Conservation (phyloP, 2,888 invertebrate genomes). For the Hypolimnas misippus region DNA sequence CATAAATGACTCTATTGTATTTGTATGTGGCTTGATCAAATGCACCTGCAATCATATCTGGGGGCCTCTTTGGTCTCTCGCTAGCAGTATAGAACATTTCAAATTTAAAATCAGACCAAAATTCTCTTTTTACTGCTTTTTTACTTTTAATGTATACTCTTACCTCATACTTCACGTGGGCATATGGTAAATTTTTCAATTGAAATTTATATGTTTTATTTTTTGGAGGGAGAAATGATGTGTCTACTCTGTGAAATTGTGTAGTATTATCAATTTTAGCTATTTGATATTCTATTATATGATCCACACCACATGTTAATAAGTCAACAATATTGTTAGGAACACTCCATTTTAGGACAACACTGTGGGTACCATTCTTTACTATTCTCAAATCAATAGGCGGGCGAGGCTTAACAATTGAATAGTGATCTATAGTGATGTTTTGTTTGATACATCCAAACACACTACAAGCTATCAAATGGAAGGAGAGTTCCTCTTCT, state of each 20-base stretch:
- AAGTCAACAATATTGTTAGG: conserved; percentile 67
- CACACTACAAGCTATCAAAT: conserved; percentile 84
- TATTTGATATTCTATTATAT: conserved; percentile 77
- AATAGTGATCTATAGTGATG: conserved; percentile 85
- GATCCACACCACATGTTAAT: conserved; percentile 63
- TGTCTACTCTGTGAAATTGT: conserved; percentile 70
- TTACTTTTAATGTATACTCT: conserved; percentile 87
- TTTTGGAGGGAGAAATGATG: conserved; percentile 58
- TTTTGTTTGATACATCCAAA: conserved; percentile 82
- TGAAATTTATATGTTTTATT: conserved; percentile 69
- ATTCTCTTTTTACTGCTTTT: conserved; percentile 78
- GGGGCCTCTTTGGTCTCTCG: conserved; percentile 86
- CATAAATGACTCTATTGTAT: conserved; percentile 84
- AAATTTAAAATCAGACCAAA: conserved; percentile 89
- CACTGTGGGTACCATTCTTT: conserved; percentile 64
- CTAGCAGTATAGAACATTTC: conserved; percentile 85
- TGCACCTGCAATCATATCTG: conserved; percentile 88
- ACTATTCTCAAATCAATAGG: conserved; percentile 59
- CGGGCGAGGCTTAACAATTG: conserved; percentile 69
- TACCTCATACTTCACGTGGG: conserved; percentile 88
- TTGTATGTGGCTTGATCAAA: conserved; percentile 86
- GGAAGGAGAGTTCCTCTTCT: conserved; percentile 81
- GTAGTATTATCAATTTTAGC: conserved; percentile 74
- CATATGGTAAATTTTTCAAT: conserved; percentile 85
- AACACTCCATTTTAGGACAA: conserved; percentile 66